phyloP scores from a whole-genome alignment of 2,888 invertebrate genomes.

The Molanna angustata region DNA sequence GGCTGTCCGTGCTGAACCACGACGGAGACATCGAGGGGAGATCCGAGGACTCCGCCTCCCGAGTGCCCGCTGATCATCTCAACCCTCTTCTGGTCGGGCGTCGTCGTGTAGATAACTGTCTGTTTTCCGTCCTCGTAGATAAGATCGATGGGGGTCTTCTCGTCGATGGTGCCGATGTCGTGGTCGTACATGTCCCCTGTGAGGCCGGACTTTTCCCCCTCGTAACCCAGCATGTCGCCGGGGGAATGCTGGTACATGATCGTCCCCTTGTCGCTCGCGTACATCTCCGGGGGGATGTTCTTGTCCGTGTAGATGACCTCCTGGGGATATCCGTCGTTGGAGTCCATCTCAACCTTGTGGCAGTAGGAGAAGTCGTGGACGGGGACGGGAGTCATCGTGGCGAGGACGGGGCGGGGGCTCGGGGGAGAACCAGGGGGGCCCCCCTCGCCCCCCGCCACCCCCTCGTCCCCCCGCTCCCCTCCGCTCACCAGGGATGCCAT shows the following conservation, averaged over 20 bases:
- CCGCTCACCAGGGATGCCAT: constrained; percentile 37
- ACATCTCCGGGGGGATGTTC: constrained; percentile 56
- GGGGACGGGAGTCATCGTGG: constrained; percentile 86
- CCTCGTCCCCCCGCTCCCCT: constrained; percentile 27
- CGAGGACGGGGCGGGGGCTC: constrained; percentile 71
- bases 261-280: constrained; percentile 55
- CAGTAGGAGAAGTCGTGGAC: constrained; percentile 67
- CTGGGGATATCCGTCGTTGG: constrained; percentile 59
- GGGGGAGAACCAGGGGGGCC: constrained; percentile 56
- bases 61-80: constrained; percentile 74
- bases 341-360: constrained; percentile 62
- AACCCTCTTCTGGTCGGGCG: constrained; percentile 75
- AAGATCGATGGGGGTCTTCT: constrained; percentile 74
- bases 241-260: constrained; percentile 49
- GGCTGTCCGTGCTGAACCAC: constrained; percentile 47
- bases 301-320: constrained; percentile 59
- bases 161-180: constrained; percentile 56
- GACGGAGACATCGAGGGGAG: constrained; percentile 54
- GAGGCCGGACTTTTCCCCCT: constrained; percentile 40
- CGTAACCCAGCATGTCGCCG: constrained; percentile 42
- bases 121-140: constrained; percentile 84
- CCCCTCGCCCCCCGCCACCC: constrained; percentile 34
- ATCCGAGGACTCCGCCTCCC: constrained; percentile 55
- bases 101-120: constrained; percentile 78
- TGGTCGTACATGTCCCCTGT: constrained; percentile 53